Evolutionary conservation across 2,113 vertebrate genomes (phyloP), one percentile per base, ranked within the genome.

Genomic region (Xiphophorus maculatus): DNA sequence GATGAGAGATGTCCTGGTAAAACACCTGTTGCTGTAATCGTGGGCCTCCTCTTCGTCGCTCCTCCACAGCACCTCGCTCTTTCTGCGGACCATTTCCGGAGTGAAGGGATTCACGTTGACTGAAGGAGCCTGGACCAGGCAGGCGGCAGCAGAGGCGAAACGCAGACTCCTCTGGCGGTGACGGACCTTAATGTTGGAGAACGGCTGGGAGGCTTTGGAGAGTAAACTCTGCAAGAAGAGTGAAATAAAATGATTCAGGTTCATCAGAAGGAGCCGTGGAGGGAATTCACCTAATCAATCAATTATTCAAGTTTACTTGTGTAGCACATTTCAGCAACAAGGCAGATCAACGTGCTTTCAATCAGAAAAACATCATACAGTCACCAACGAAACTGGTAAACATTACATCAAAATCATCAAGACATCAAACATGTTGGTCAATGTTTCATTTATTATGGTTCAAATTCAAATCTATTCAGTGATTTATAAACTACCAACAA

Each of bases 91-190:
- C 0, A 95, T 95, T 61, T 97, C 95, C 0, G 97, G 96, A 7
- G 97, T 99, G 77, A 99, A 99, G 28, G 97, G 97, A 71, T 99
- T 99, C 35, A 99, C 93, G 58, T 98, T 99, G 89, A 99, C 95
- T 11, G 92, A 93, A 3, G 95, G 87, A 0, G 63, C 85, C n/a
- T 73, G 62, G 71, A 88, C 22, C 12, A 93, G 86, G 0, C 30
- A 81, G 2, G 80, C 60, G n/a, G 74, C 58, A 5, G 73, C 51
- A 9, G 93, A 90, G 7, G 90, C 72, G 22, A 94, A 84, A 2
- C 85, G 88, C 29, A 94, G 71, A 1, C 88, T 89, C 69, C 93
- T 90, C 60, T 91, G 89, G 62, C 88, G 90, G 79, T 77, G 88
- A 73, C 89, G 65, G 11, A 87, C 65, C 82, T 95, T 97, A 5